Evolutionary conservation across 1,140 invertebrate genomes (phyloP).

Genomic region (Rhyacophila brunnea): DNA sequence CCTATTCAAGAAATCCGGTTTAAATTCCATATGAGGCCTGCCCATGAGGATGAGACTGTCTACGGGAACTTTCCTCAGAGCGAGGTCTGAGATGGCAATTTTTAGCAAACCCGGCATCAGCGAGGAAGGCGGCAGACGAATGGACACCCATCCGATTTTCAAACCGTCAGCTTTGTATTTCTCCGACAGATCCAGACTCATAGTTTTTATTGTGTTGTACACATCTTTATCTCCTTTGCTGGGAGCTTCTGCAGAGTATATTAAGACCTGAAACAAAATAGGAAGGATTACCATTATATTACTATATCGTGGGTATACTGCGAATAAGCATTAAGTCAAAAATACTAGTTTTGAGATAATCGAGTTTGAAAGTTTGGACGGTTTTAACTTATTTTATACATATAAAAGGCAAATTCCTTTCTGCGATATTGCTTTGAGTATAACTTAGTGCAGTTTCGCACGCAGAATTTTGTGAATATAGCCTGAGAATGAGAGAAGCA

Average conservation of each 20-base stretch:
- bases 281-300: too few species aligned
- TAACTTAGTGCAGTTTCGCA: too few species aligned
- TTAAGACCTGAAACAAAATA: conserved; percentile 55
- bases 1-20: conserved; percentile 79
- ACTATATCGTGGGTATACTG: too few species aligned
- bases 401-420: too few species aligned
- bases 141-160: conserved; percentile 61
- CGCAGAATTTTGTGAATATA: too few species aligned
- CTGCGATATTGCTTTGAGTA: too few species aligned
- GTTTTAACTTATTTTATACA: too few species aligned
- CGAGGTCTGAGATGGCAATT: conserved; percentile 70
- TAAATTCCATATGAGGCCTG: conserved; percentile 66
- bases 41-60: conserved; percentile 70
- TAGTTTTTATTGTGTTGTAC: conserved; percentile 64
- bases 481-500: too few species aligned
- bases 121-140: conserved; percentile 56
- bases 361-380: too few species aligned
- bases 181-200: conserved; percentile 60
- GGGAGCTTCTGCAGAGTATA: conserved; percentile 58
- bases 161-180: conserved; percentile 66
- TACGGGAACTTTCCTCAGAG: conserved; percentile 66
- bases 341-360: too few species aligned
- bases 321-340: too few species aligned
- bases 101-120: conserved; percentile 51
- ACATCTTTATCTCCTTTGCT: conserved; percentile 67